These are phyloP conservation scores for Apodemia zela DNA, from an alignment of 2,888 invertebrate genomes.

Conservation along the genomic window DNA sequence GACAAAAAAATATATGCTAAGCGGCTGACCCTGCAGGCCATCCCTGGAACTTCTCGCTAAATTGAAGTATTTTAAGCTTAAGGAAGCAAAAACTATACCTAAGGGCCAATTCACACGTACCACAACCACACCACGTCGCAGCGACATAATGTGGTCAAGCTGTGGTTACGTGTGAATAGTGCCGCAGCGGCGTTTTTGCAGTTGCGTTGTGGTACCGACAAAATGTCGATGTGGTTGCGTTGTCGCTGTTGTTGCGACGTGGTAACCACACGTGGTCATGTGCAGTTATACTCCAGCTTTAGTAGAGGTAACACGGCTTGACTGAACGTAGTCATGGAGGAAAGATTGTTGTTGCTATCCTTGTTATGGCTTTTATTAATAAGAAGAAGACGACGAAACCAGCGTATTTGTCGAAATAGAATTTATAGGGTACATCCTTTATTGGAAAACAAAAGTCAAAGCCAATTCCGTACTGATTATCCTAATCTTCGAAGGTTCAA, in stretches of 20 bases:
- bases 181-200: constrained; percentile 31
- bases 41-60: too few species aligned
- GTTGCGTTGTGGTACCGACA: constrained; percentile 32
- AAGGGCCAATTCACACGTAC: constrained; percentile 15
- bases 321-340: constrained; percentile 16
- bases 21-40: too few species aligned
- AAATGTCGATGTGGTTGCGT: constrained; percentile 24
- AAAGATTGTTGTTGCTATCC: constrained; percentile 17
- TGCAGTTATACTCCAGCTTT: constrained; percentile 14
- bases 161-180: constrained; percentile 33
- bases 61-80: too few species aligned
- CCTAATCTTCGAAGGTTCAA: constrained; percentile 14
- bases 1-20: too few species aligned
- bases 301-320: constrained; percentile 11
- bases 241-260: constrained; percentile 10
- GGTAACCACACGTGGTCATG: constrained; percentile 9
- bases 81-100: too few species aligned
- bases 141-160: too few species aligned
- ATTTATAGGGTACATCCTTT: constrained; percentile 12
- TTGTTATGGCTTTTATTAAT: constrained; percentile 16
- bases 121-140: too few species aligned
- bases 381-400: constrained; percentile 6
- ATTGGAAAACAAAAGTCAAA: neutral
- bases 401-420: constrained; percentile 17
- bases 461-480: constrained; percentile 14